Conservation (phyloP, 2,113 vertebrate species). For the Pardalotus punctatus region DNA sequence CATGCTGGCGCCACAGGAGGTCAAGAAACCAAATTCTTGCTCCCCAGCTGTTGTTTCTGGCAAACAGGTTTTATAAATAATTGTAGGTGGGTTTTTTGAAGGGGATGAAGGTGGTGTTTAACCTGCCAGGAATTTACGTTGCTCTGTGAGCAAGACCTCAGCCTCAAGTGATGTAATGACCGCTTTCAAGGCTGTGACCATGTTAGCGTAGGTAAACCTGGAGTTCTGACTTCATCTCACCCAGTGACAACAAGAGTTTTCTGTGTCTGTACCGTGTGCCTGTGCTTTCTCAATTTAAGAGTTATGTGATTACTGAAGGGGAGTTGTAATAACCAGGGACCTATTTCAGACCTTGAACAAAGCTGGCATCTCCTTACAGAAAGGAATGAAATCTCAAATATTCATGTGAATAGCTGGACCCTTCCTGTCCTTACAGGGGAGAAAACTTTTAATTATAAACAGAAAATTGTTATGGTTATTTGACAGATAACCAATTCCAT, state of each 20-base stretch:
- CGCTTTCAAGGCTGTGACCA: not conserved
- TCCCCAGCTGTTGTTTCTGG: not conserved
- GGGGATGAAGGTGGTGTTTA: not conserved
- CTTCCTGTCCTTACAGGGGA: not conserved
- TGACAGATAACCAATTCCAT: not conserved
- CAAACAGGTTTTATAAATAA: not conserved
- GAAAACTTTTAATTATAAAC: not conserved
- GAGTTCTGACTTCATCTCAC: not conserved
- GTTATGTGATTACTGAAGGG: not conserved
- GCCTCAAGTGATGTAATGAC: not conserved
- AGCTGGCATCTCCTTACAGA: not conserved
- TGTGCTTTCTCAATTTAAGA: not conserved
- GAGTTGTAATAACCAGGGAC: not conserved
- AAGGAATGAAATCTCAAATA: not conserved
- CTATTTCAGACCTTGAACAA: not conserved
- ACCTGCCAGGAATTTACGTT: not conserved
- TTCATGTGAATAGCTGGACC: not conserved
- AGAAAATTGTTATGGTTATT: not conserved
- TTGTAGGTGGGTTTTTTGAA: not conserved
- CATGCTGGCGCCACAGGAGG: not conserved
- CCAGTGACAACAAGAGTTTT: not conserved
- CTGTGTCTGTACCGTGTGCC: not conserved
- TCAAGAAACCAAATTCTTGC: not conserved
- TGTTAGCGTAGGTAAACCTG: not conserved
- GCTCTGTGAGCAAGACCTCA: not conserved